These are phyloP conservation scores for Saimiri boliviensis DNA, from an alignment of 2,113 vertebrate genomes.

Conservation along the genomic window DNA sequence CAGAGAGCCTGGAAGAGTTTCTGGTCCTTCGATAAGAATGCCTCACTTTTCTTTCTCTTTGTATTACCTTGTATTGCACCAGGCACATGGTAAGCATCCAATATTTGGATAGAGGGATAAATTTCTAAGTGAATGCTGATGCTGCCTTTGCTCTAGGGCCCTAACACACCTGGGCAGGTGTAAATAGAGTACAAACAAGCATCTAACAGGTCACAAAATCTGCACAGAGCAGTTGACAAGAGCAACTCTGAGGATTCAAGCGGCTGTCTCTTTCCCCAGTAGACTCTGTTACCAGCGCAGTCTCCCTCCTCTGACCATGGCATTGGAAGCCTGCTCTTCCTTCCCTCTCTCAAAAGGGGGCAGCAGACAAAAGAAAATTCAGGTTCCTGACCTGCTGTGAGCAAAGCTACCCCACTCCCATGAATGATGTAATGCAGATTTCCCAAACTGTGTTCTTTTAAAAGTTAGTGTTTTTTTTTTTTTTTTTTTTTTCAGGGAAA, in stretches of 20 bases:
- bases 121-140: background rate
- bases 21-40: background rate
- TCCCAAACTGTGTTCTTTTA: background rate
- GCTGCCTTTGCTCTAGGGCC: background rate
- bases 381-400: background rate
- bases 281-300: background rate
- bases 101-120: background rate
- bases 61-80: background rate
- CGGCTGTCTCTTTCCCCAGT: background rate
- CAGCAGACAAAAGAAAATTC: conserved; percentile 67
- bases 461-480: background rate
- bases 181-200: background rate
- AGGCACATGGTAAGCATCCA: background rate
- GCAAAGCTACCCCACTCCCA: background rate
- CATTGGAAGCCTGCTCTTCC: background rate
- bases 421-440: background rate
- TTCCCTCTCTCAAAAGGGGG: conserved; percentile 42
- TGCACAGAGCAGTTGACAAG: background rate
- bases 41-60: background rate
- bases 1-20: background rate
- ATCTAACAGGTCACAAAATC: background rate
- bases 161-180: background rate
- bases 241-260: background rate
- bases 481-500: background rate
- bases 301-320: background rate